Evolutionary conservation across 2,113 vertebrate species (phyloP).

Genomic region (Halcyon malimbica): DNA sequence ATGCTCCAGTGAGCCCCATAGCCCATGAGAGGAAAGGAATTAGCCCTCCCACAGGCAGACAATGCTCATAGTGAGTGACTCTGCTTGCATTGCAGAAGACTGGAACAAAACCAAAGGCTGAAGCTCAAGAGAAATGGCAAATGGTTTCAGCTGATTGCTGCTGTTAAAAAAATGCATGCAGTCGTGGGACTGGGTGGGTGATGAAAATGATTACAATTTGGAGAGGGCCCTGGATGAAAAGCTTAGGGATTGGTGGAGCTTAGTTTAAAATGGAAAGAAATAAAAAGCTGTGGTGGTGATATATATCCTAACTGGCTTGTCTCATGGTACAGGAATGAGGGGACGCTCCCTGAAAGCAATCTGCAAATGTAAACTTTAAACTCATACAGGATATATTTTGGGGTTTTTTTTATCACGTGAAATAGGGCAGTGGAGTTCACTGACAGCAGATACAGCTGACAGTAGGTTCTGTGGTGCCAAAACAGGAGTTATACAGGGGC

Average conservation of each 20-base stretch:
- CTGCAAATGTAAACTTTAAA: neutral
- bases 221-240: neutral
- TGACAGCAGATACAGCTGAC: neutral
- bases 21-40: neutral
- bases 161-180: neutral
- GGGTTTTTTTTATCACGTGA: neutral
- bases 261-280: neutral
- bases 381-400: neutral
- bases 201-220: neutral
- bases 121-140: neutral
- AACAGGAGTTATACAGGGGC: accelerated
- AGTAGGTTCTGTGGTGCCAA: neutral
- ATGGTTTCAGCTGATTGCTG: neutral
- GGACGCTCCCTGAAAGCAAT: neutral
- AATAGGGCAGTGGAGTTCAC: neutral
- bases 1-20: neutral
- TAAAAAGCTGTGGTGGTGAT: neutral
- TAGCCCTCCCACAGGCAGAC: neutral
- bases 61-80: neutral
- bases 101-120: neutral
- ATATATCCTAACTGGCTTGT: neutral
- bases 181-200: neutral
- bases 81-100: neutral
- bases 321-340: neutral
- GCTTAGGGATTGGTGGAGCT: neutral